These are phyloP conservation scores for Telmatherina bonti DNA, from an alignment of 2,797 vertebrate genomes.

Conservation along the genomic window DNA sequence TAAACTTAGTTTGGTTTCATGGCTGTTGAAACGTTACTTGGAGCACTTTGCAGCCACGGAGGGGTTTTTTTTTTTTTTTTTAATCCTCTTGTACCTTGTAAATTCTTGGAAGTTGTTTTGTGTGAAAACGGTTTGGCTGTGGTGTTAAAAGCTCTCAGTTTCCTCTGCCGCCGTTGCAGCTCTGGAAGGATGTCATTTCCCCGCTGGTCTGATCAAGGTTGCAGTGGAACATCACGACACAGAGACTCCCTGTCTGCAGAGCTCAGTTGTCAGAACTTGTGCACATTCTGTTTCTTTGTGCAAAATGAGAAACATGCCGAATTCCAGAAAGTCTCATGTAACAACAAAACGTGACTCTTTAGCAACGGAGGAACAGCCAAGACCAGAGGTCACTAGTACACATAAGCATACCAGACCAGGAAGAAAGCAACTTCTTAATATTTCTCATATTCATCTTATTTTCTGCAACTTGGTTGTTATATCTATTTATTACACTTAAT, in stretches of 20 bases:
- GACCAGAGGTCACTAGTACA: not conserved
- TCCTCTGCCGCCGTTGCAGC: constrained; percentile 38
- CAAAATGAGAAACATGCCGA: constrained; percentile 13
- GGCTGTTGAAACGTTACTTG: constrained; percentile 26
- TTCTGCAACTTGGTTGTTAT: not conserved
- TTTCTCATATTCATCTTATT: not conserved
- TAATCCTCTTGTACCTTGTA: constrained; percentile 19
- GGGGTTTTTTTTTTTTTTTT: constrained; percentile 15
- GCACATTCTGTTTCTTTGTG: not conserved
- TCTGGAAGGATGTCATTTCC: constrained; percentile 48
- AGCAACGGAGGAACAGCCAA: not conserved
- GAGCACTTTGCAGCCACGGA: constrained; percentile 17
- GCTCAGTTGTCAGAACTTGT: constrained; percentile 20
- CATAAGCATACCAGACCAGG: not conserved
- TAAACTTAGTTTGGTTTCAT: constrained; percentile 29
- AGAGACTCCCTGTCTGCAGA: constrained; percentile 27
- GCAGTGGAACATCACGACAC: constrained; percentile 24
- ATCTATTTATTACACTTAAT: not conserved
- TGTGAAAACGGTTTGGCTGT: constrained; percentile 43
- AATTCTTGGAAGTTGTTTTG: constrained; percentile 50
- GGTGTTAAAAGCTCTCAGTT: constrained; percentile 56
- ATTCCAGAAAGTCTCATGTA: constrained; percentile 15
- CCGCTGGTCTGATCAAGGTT: constrained; percentile 55
- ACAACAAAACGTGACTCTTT: not conserved
- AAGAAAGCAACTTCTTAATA: not conserved